These are phyloP conservation scores for Pseudomyrmex flavicornis DNA, from an alignment of 1,140 invertebrate genomes.

Conservation along the genomic window DNA sequence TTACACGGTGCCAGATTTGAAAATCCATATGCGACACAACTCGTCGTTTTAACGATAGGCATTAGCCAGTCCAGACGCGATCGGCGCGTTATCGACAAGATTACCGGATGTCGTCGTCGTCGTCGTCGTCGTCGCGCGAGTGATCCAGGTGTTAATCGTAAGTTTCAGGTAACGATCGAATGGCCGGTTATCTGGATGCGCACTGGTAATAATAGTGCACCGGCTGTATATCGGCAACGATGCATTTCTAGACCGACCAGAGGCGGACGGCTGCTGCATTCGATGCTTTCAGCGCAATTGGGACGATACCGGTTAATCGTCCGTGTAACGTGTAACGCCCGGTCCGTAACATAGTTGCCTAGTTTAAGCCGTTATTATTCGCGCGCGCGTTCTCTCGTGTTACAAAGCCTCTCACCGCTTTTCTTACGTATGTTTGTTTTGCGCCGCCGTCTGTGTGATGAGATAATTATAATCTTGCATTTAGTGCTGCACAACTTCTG, in stretches of 20 bases:
- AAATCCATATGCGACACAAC: too few species aligned
- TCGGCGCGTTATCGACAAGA: conserved; percentile 12
- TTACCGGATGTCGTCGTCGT: neutral
- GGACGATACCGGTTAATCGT: conserved; percentile 42
- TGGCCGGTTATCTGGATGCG: conserved; percentile 9
- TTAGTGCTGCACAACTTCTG: neutral
- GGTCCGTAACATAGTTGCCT: neutral
- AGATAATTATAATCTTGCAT: conserved; percentile 38
- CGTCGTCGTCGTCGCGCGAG: neutral
- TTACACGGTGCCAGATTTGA: neutral
- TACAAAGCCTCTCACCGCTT: conserved; percentile 5
- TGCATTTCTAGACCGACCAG: conserved; percentile 11
- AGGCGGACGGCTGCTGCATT: neutral
- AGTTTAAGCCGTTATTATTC: conserved; percentile 2
- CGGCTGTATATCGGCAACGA: neutral
- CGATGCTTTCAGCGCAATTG: conserved; percentile 40
- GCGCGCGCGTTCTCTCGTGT: neutral
- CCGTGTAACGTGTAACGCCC: conserved; percentile 19
- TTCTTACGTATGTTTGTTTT: conserved; percentile 1
- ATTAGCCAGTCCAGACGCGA: neutral
- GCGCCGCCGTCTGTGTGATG: conserved; percentile 27
- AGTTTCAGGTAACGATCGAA: conserved; percentile 41
- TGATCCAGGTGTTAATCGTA: conserved; percentile 28
- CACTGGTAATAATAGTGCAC: conserved; percentile 25
- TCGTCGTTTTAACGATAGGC: conserved; percentile 11